phyloP scores from a whole-genome alignment of 2,113 vertebrate genomes.

The Larimichthys polyactis region DNA sequence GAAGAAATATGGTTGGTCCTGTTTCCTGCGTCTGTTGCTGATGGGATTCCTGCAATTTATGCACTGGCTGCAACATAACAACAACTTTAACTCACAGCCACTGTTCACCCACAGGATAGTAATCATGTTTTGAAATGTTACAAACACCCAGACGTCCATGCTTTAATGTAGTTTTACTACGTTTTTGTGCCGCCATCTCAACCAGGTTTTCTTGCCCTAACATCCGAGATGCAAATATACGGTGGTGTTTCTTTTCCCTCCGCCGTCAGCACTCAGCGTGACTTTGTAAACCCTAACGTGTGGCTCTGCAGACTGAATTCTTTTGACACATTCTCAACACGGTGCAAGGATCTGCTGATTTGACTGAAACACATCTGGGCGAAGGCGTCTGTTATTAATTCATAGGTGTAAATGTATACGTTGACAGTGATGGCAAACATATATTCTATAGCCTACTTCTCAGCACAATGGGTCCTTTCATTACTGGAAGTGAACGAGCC shows the following conservation, averaged over 20 bases:
- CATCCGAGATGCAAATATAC: neutral
- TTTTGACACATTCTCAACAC: slow-evolving; percentile 2
- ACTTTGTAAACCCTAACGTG: slow-evolving; percentile 12
- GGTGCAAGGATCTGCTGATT: neutral
- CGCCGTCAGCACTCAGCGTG: neutral
- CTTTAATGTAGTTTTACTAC: neutral
- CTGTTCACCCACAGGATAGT: slow-evolving; percentile 1
- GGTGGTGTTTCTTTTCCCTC: neutral
- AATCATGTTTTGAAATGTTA: neutral
- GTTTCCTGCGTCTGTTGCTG: slow-evolving; percentile 16
- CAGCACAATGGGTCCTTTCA: slow-evolving; percentile 6
- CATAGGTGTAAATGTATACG: neutral
- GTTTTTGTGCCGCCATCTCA: neutral
- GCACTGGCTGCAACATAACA: slow-evolving; percentile 5
- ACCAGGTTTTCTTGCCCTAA: neutral
- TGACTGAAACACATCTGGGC: neutral
- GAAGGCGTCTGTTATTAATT: neutral
- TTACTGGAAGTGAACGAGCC: neutral
- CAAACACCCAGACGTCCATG: neutral
- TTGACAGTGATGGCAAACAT: neutral
- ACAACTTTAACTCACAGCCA: neutral
- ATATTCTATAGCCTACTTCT: neutral
- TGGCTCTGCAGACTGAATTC: neutral
- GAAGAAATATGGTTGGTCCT: slow-evolving; percentile 26
- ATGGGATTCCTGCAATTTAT: slow-evolving; percentile 17